These are phyloP conservation scores for Atethmia centrago DNA, from an alignment of 2,888 invertebrate genomes.

Conservation along the genomic window DNA sequence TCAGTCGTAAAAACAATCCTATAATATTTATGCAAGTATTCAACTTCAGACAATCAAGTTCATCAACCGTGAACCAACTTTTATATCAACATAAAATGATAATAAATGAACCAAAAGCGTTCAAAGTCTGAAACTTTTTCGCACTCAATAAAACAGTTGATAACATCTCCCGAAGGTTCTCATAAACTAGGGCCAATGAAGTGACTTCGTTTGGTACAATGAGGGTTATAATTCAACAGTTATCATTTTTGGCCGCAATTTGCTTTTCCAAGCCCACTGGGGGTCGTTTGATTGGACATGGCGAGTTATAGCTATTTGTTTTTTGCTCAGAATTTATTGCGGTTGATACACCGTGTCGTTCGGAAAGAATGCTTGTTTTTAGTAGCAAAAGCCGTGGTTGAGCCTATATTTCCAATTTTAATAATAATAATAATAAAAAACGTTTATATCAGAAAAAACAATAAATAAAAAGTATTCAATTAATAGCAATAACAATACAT, in stretches of 20 bases:
- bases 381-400: neutral
- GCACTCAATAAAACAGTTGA: slow-evolving; percentile 74
- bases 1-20: slow-evolving; percentile 32
- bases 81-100: slow-evolving; percentile 58
- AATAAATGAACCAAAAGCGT: slow-evolving; percentile 63
- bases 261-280: slow-evolving; percentile 77
- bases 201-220: slow-evolving; percentile 77
- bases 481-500: too few relatives aligned
- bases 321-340: slow-evolving; percentile 70
- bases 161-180: slow-evolving; percentile 78
- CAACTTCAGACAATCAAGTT: slow-evolving; percentile 37
- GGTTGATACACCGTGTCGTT: slow-evolving; percentile 55
- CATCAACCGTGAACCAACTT: slow-evolving; percentile 38
- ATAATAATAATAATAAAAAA: too few relatives aligned
- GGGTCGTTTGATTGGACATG: slow-evolving; percentile 81
- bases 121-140: slow-evolving; percentile 68
- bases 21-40: slow-evolving; percentile 25
- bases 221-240: slow-evolving; percentile 77
- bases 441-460: too few relatives aligned
- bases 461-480: too few relatives aligned
- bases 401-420: slow-evolving; percentile 11
- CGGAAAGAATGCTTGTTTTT: slow-evolving; percentile 28
- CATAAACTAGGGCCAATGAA: slow-evolving; percentile 75
- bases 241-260: slow-evolving; percentile 86
- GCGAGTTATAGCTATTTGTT: slow-evolving; percentile 75